phyloP scores from a whole-genome alignment of 2,797 vertebrate species.

The Malacoraja senta region DNA sequence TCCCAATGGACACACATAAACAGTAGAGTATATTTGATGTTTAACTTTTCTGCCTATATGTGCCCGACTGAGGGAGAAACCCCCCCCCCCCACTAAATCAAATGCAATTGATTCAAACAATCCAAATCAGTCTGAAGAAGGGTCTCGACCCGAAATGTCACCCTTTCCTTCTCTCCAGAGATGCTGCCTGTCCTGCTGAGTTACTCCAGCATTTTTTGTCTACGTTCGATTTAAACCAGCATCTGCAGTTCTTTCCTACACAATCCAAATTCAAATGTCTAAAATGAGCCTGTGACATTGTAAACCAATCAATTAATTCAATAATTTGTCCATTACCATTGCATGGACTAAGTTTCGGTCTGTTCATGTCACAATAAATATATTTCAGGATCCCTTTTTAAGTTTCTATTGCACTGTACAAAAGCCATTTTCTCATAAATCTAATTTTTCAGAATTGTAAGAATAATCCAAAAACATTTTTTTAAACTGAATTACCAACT shows the following conservation, averaged over 20 bases:
- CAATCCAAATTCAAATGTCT: conserved; percentile 6
- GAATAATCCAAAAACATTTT: background rate
- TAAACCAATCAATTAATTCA: background rate
- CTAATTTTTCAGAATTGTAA: background rate
- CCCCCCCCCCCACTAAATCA: background rate
- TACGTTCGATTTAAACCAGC: no score
- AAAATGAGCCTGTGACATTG: background rate
- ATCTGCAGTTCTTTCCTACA: no score
- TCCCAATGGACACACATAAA: background rate
- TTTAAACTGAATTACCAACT: background rate
- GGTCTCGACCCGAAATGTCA: no score
- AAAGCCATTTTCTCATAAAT: background rate
- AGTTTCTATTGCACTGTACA: background rate
- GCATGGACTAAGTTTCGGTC: no score
- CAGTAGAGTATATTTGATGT: background rate
- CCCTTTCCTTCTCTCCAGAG: no score
- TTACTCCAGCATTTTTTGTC: no score
- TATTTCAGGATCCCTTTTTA: background rate
- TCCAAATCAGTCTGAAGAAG: background rate
- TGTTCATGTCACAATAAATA: background rate
- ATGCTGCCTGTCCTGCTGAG: no score
- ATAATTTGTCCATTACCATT: background rate
- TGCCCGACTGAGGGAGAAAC: background rate
- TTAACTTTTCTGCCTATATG: background rate
- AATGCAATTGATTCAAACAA: background rate